Conservation (phyloP, 2,797 vertebrate species). For the Spatula clypeata region DNA sequence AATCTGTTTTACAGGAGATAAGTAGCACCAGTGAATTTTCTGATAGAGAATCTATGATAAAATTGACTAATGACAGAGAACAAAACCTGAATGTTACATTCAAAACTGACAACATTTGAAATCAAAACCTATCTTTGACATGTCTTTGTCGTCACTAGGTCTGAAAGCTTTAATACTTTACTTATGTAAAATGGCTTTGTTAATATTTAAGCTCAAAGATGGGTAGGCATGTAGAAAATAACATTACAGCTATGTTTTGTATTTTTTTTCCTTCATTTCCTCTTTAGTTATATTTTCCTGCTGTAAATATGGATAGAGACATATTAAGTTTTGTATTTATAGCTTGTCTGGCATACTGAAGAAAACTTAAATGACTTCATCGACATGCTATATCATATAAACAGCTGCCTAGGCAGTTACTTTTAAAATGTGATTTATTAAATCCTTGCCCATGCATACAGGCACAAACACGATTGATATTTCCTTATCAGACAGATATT, state of each 20-base stretch:
- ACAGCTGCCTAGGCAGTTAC: neutral
- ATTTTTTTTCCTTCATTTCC: neutral
- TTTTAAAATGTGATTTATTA: neutral
- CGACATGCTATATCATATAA: neutral
- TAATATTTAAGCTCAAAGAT: constrained; percentile 53
- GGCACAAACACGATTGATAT: neutral
- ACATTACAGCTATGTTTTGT: neutral
- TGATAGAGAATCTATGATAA: neutral
- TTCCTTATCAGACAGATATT: neutral
- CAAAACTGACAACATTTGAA: constrained; percentile 56
- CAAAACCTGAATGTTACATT: constrained; percentile 35
- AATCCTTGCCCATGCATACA: neutral
- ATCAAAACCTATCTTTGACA: constrained; percentile 37
- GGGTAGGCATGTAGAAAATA: constrained; percentile 25
- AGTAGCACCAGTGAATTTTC: constrained; percentile 14
- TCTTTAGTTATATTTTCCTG: neutral
- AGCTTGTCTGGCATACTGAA: neutral
- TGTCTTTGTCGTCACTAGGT: constrained; percentile 14
- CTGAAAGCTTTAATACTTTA: constrained; percentile 62
- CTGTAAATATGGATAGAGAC: neutral
- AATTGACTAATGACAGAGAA: constrained; percentile 43
- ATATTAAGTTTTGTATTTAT: neutral
- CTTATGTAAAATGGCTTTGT: constrained; percentile 24
- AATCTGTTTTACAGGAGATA: neutral
- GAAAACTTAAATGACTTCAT: neutral